phyloP scores from a whole-genome alignment of 2,113 vertebrate species.

The Sinocyclocheilus rhinocerous region DNA sequence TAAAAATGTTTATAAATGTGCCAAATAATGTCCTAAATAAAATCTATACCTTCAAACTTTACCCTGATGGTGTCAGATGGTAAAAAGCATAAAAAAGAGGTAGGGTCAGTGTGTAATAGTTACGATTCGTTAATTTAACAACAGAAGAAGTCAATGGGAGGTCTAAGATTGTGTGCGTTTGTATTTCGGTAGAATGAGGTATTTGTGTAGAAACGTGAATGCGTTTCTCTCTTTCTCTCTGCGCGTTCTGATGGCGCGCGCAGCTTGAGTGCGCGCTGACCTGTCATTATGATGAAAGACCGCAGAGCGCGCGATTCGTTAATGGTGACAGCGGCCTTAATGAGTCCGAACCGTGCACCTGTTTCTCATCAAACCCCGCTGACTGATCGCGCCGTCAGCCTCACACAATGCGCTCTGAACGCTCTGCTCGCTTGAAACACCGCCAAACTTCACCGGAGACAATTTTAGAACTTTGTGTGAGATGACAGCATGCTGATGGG shows the following conservation, averaged over 20 bases:
- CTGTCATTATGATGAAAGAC: constrained; percentile 59
- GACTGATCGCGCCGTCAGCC: constrained; percentile 38
- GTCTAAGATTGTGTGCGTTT: background rate
- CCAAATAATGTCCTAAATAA: background rate
- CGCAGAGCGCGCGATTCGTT: constrained; percentile 44
- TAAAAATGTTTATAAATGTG: background rate
- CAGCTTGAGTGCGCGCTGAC: constrained; percentile 49
- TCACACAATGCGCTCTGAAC: constrained; percentile 32
- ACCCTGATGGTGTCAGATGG: background rate
- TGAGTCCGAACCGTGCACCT: constrained; percentile 57
- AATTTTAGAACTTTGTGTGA: constrained; percentile 53
- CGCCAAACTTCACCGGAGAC: constrained; percentile 37
- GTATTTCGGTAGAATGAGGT: background rate
- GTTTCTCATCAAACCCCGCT: constrained; percentile 59
- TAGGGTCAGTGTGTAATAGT: background rate
- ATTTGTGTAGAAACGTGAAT: background rate
- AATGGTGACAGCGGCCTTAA: constrained; percentile 54
- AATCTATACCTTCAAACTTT: background rate
- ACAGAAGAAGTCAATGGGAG: background rate
- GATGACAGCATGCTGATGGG: constrained; percentile 52
- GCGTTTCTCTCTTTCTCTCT: constrained; percentile 10
- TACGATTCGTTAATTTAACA: background rate
- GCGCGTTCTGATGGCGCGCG: constrained; percentile 14
- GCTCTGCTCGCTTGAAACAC: constrained; percentile 27
- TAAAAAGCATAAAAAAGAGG: background rate